Base-by-base conservation (phyloP, 2,113 vertebrate genomes). In the Thryonomys swinderianus region DNA sequence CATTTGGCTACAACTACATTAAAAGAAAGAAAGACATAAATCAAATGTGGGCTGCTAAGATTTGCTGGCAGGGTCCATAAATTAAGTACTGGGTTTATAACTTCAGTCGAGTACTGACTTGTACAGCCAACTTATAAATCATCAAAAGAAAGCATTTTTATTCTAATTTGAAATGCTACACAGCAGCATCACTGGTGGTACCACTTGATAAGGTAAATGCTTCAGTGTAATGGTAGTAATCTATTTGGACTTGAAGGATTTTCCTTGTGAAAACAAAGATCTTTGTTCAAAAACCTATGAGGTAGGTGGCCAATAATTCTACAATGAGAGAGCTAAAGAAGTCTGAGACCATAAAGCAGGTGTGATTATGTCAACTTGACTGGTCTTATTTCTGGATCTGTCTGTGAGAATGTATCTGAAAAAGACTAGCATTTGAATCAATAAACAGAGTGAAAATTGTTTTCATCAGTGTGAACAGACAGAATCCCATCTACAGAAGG, bases 91-190 rank as follows among this genome's bases (percentile, higher is more conserved):
- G 30, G 79, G 1, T 97, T 98, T 98, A 97, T 97, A 97, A 98
- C 81, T 94, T 97, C 91, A 96, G 96, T 93, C 93, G 89, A 97
- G 61, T 94, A 84, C 62, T 97, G 97, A 97, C 98, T 97, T 98
- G 97, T 97, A 97, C 98, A 98, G 94, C 85, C 94, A 97, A 94
- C 87, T 97, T 98, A 93, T 96, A 97, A 98, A 96, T 97, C 96
- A 96, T 97, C 93, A 97, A 95, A 95, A n/a, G n/a, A 95, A 97
- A 80, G 6, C n/a, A 78, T 91, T 96, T 98, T 97, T 59, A 64
- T 96, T 98, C 94, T 97, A 97, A 96, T 96, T 96, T 98, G 96
- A 98, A 97, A 97, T 97, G 97, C 96, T 97, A 96, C 81, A 89
- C 51, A 87, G 34, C 8, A 78, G 9, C 40, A 66, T 83, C 93